Evolutionary conservation across 2,797 vertebrate species (phyloP).

Genomic region (Parauchenoglanis punctatus): DNA sequence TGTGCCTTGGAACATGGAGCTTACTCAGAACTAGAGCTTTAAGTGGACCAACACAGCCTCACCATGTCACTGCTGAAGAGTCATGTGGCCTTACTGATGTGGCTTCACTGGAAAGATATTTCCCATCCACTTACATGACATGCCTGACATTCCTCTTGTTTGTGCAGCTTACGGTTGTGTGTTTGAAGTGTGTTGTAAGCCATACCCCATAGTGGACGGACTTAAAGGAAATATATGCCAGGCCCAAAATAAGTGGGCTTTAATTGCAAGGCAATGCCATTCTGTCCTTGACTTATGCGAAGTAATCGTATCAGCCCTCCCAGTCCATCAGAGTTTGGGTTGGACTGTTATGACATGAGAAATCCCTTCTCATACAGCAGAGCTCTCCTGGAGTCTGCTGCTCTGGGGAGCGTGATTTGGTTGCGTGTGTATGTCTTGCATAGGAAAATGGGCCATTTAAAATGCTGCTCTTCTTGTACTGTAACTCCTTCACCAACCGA

Average conservation of each 20-base stretch:
- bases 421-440: conserved; percentile 8
- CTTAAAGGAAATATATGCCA: conserved; percentile 68
- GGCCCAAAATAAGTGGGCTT: conserved; percentile 68
- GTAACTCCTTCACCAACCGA: conserved; percentile 15
- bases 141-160: conserved; percentile 68
- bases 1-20: neutral
- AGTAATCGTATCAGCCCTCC: conserved; percentile 57
- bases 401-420: neutral
- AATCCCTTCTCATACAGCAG: neutral
- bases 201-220: conserved; percentile 56
- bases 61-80: neutral
- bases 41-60: neutral
- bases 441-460: conserved; percentile 10
- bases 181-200: conserved; percentile 46
- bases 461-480: conserved; percentile 25
- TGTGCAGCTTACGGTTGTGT: conserved; percentile 42
- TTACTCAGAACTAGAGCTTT: neutral
- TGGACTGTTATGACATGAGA: neutral
- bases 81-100: conserved; percentile 45
- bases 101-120: conserved; percentile 63
- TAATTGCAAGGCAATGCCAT: conserved; percentile 62
- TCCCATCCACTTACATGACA: conserved; percentile 59
- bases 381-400: neutral
- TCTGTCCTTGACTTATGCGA: conserved; percentile 57
- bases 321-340: neutral